phyloP scores from a whole-genome alignment of 2,113 vertebrate genomes.

The Gadus macrocephalus region DNA sequence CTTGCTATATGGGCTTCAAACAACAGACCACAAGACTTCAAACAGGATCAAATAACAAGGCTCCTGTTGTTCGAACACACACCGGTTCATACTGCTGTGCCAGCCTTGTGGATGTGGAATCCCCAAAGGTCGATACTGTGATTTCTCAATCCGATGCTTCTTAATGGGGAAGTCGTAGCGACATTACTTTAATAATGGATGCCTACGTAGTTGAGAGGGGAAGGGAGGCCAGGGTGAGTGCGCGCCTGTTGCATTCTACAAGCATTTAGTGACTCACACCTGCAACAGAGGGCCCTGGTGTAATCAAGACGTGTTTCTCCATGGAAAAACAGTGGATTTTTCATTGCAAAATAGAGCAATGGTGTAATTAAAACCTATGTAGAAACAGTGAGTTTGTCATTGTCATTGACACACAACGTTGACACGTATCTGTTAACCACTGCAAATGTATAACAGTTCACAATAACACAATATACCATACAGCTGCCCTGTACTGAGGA shows the following conservation, averaged over 20 bases:
- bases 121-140: background rate
- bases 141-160: background rate
- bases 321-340: constrained; percentile 4
- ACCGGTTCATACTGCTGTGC: background rate
- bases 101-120: background rate
- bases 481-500: constrained; percentile 26
- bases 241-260: background rate
- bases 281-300: background rate
- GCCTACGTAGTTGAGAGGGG: background rate
- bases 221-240: background rate
- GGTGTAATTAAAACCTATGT: background rate
- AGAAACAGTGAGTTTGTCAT: constrained; percentile 4
- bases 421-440: constrained; percentile 14
- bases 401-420: background rate
- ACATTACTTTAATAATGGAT: background rate
- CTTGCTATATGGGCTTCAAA: no score
- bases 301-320: background rate
- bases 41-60: background rate
- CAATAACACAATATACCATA: constrained; percentile 31
- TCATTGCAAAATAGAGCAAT: background rate
- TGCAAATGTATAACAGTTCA: constrained; percentile 26
- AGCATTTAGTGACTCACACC: background rate
- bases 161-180: background rate
- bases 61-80: background rate
- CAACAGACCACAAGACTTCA: no score